Percentiles rank a stretch among this genome's conserved stretches.
Evolutionary conservation across 2,888 invertebrate species (phyloP).

Genomic region (Drosophila quinaria): DNA sequence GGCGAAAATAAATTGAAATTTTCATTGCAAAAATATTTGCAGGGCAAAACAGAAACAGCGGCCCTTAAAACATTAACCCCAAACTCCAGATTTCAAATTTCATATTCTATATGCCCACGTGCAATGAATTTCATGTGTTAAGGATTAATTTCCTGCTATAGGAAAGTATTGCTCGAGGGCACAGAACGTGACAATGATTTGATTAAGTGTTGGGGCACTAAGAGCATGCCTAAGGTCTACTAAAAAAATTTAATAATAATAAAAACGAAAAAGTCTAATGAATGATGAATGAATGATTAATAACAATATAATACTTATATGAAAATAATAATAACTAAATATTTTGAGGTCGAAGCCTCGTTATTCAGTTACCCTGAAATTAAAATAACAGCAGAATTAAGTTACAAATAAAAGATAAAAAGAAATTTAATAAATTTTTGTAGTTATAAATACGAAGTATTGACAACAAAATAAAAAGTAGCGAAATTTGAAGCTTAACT

Average conservation of each 20-base stretch:
- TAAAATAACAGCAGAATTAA: no score
- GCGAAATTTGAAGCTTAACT: no score
- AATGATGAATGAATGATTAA: no score
- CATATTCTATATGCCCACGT: not conserved
- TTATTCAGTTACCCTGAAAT: no score
- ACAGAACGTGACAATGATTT: conserved; percentile 78
- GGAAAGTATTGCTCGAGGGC: conserved; percentile 50
- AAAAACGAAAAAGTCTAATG: not conserved
- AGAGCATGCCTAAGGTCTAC: conserved; percentile 1
- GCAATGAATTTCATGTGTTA: conserved; percentile 72
- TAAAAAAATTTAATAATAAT: conserved; percentile 6
- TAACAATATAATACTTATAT: no score
- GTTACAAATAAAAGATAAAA: no score
- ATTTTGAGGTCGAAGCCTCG: no score
- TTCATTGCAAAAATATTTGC: conserved; percentile 59
- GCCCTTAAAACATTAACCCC: conserved; percentile 36
- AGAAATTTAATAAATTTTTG: no score
- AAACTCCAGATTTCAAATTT: not conserved
- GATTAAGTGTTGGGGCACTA: conserved; percentile 55
- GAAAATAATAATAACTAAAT: no score
- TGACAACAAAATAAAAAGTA: no score
- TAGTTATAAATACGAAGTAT: no score
- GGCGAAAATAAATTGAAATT: conserved; percentile 77
- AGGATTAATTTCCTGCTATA: conserved; percentile 76
- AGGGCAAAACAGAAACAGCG: conserved; percentile 18